Percentiles rank a stretch among this genome's conserved stretches.
These are phyloP conservation scores for Novumbra hubbsi DNA, from an alignment of 2,797 vertebrate species.

Conservation along the genomic window DNA sequence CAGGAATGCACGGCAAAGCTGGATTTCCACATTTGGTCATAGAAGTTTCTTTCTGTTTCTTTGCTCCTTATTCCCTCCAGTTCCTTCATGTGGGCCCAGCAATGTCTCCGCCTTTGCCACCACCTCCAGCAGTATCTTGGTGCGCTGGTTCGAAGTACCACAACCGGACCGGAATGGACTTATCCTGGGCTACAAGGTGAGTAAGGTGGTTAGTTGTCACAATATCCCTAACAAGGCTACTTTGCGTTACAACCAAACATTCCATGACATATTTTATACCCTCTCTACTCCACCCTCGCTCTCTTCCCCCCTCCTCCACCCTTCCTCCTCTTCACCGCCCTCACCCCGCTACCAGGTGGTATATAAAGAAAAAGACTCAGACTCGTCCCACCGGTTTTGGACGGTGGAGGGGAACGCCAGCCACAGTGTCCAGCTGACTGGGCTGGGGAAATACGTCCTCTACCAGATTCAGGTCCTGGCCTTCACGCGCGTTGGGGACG, in stretches of 20 bases:
- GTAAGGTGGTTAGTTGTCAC: neutral
- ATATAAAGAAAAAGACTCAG: constrained; percentile 89
- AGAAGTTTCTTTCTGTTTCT: neutral
- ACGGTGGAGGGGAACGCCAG: constrained; percentile 87
- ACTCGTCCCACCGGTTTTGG: constrained; percentile 77
- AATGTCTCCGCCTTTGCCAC: constrained; percentile 91
- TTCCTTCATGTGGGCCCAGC: constrained; percentile 90
- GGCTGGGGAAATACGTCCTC: constrained; percentile 89
- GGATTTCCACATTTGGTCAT: neutral
- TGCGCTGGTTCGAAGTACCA: constrained; percentile 86
- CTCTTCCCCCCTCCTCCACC: neutral
- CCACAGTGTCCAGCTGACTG: constrained; percentile 81
- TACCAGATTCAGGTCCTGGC: constrained; percentile 91
- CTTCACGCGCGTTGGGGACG: constrained; percentile 94
- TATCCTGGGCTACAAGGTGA: constrained; percentile 93
- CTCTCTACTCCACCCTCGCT: constrained; percentile 45
- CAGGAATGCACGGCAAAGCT: constrained; percentile 8
- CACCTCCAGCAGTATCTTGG: constrained; percentile 91
- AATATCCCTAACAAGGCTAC: neutral
- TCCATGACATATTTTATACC: constrained; percentile 25
- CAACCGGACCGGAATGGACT: constrained; percentile 90
- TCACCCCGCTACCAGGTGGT: constrained; percentile 75
- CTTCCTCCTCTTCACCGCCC: constrained; percentile 13
- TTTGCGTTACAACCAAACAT: neutral
- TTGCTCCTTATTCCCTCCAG: constrained; percentile 56